phyloP scores from a whole-genome alignment of 2,113 vertebrate species.

The Larimichthys crocea region DNA sequence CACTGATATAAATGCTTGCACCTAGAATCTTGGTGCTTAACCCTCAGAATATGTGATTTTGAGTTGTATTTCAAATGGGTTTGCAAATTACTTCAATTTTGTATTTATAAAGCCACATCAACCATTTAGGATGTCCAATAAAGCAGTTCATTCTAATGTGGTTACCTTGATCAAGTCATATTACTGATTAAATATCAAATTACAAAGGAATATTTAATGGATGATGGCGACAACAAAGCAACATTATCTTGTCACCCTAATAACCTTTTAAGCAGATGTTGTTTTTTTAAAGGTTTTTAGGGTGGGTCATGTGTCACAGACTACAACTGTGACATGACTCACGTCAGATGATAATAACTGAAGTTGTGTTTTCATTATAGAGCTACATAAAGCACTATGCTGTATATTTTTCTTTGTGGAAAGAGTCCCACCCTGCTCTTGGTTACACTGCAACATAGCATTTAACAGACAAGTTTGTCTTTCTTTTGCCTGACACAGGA shows the following conservation, averaged over 20 bases:
- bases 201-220: neutral
- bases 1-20: neutral
- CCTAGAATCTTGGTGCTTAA: neutral
- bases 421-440: constrained; percentile 1
- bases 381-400: neutral
- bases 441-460: constrained; percentile 29
- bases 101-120: too few species aligned
- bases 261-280: too few species aligned
- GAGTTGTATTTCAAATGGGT: too few species aligned
- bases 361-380: constrained; percentile 1
- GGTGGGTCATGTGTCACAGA: neutral
- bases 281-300: too few species aligned
- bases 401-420: neutral
- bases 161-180: neutral
- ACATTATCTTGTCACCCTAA: too few species aligned
- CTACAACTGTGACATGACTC: neutral
- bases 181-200: neutral
- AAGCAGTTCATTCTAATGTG: too few species aligned
- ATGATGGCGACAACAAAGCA: neutral
- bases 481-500: constrained; percentile 71
- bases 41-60: neutral
- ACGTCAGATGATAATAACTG: neutral
- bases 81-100: too few species aligned
- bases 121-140: too few species aligned
- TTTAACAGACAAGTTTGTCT: constrained; percentile 53